phyloP scores from a whole-genome alignment of 2,888 invertebrate species.

The Hydrotaea diabolus region DNA sequence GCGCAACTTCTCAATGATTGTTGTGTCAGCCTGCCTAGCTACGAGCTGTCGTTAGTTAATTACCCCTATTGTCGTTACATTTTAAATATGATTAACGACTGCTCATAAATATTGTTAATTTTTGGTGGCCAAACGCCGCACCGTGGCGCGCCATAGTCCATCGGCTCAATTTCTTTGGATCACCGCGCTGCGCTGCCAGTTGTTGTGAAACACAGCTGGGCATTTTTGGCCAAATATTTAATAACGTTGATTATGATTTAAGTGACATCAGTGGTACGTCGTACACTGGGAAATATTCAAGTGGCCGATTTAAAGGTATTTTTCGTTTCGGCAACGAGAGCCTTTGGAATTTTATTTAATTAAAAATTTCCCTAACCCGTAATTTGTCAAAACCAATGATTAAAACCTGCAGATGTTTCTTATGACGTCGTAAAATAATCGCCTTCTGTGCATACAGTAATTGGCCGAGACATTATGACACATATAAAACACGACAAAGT shows the following conservation, averaged over 20 bases:
- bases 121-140: conserved; percentile 3
- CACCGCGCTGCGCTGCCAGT: neutral
- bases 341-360: too few species aligned
- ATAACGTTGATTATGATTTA: conserved; percentile 3
- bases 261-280: too few species aligned
- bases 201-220: neutral
- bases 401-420: too few species aligned
- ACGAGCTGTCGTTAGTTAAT: conserved; percentile 33
- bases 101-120: conserved; percentile 30
- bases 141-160: neutral
- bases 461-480: too few species aligned
- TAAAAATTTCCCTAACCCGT: too few species aligned
- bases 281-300: too few species aligned
- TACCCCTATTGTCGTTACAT: conserved; percentile 14
- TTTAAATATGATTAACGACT: conserved; percentile 36
- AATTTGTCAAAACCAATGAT: too few species aligned
- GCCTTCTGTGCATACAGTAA: too few species aligned
- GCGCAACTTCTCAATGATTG: conserved; percentile 16
- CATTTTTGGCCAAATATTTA: conserved; percentile 26
- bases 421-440: too few species aligned
- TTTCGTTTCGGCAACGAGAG: too few species aligned
- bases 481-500: too few species aligned
- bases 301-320: too few species aligned
- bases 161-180: neutral
- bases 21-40: neutral